A percentile compares a stretch with the other conserved stretches of the same genome.
Conservation (phyloP, 1,140 invertebrate species). For the Trachymyrmex cornetzi region DNA sequence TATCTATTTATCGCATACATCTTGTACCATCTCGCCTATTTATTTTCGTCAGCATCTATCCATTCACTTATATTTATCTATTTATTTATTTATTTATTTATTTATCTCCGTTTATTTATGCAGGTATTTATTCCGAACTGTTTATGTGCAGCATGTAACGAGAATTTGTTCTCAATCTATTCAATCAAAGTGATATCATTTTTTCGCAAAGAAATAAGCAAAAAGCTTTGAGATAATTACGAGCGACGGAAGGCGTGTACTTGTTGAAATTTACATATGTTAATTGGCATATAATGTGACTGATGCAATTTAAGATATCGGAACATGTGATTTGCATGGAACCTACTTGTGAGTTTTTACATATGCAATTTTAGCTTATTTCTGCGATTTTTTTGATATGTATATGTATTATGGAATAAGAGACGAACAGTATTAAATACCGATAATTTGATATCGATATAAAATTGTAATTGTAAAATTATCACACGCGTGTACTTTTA, state of each 20-base stretch:
- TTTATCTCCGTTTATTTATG: conserved; percentile 6
- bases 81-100: conserved; percentile 28
- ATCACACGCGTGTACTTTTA: conserved; percentile 1
- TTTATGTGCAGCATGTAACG: background rate
- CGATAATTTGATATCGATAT: background rate
- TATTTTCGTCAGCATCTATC: conserved; percentile 41
- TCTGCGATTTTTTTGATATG: background rate
- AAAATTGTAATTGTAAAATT: conserved; percentile 21
- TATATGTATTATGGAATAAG: background rate
- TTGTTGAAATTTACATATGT: conserved; percentile 26
- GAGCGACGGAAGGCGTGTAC: background rate
- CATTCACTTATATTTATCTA: conserved; percentile 31
- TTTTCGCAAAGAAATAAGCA: background rate
- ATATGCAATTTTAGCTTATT: background rate
- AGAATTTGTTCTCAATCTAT: background rate
- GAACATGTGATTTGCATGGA: background rate
- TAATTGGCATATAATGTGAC: conserved; percentile 31
- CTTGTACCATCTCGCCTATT: conserved; percentile 15
- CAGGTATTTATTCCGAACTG: conserved; percentile 24
- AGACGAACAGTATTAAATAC: conserved; percentile 46
- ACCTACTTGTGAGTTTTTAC: background rate
- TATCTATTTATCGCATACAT: conserved; percentile 37
- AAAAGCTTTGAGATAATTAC: conserved; percentile 11
- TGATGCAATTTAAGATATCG: background rate
- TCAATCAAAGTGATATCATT: background rate